These are phyloP conservation scores for Stenolophus ochropezus DNA, from an alignment of 2,888 invertebrate species.

Conservation along the genomic window DNA sequence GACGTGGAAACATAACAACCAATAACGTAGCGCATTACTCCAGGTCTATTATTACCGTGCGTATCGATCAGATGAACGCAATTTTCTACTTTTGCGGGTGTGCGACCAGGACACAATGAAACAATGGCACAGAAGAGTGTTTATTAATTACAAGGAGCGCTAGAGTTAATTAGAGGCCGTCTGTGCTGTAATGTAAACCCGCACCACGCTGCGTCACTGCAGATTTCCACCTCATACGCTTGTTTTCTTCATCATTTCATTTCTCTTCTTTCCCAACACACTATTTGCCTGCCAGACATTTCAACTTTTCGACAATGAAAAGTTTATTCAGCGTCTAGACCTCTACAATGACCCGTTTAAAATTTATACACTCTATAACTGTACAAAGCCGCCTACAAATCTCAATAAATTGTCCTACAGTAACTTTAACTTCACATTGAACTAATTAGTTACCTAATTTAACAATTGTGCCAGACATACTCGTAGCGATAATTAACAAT, in stretches of 20 bases:
- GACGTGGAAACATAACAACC: slow-evolving; percentile 31
- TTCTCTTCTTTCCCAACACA: slow-evolving; percentile 13
- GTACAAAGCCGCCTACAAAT: background rate
- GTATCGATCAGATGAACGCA: slow-evolving; percentile 45
- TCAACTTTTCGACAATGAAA: slow-evolving; percentile 17
- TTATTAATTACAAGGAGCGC: slow-evolving; percentile 52
- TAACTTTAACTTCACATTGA: background rate
- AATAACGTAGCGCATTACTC: slow-evolving; percentile 28
- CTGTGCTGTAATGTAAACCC: slow-evolving; percentile 38
- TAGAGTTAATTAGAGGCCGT: slow-evolving; percentile 51
- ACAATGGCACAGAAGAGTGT: slow-evolving; percentile 54
- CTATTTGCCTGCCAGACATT: slow-evolving; percentile 17
- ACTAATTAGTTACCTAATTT: background rate
- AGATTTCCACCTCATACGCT: slow-evolving; percentile 17
- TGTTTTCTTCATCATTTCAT: slow-evolving; percentile 21
- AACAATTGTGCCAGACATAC: background rate
- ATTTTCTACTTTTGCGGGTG: slow-evolving; percentile 53
- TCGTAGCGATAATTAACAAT: too few relatives aligned
- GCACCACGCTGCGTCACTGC: background rate
- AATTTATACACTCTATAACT: background rate
- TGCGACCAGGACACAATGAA: slow-evolving; percentile 42
- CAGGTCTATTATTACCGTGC: slow-evolving; percentile 23
- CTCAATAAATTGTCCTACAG: background rate
- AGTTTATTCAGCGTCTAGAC: background rate
- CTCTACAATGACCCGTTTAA: background rate